Conservation (phyloP, 1,140 invertebrate species). For the Drosophila repleta region DNA sequence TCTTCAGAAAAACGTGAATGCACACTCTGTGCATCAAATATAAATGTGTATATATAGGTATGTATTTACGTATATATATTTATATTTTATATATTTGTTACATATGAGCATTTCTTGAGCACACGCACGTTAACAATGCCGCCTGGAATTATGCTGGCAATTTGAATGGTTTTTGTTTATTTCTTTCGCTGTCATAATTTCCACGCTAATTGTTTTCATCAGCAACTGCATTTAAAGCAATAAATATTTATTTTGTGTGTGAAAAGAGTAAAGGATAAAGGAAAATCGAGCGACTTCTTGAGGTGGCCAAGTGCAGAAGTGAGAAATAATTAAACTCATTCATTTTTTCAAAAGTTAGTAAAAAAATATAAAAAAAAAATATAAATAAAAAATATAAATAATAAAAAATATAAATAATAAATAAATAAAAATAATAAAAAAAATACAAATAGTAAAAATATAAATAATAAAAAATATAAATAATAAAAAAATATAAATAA, state of each 20-base stretch:
- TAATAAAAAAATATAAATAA: too few species aligned
- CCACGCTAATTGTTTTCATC: slow-evolving; percentile 65
- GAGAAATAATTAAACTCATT: background rate
- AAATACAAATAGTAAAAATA: too few species aligned
- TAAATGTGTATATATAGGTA: slow-evolving; percentile 9
- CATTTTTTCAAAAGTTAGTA: background rate
- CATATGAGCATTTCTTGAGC: background rate
- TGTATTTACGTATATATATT: slow-evolving; percentile 32
- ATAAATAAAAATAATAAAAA: too few species aligned
- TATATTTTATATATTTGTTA: background rate
- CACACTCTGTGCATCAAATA: background rate
- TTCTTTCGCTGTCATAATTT: slow-evolving; percentile 48
- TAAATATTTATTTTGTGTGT: slow-evolving; percentile 49
- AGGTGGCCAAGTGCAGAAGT: background rate
- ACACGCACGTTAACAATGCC: slow-evolving; percentile 57
- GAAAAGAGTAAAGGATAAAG: background rate
- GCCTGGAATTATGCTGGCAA: slow-evolving; percentile 39
- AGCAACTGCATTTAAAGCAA: slow-evolving; percentile 32
- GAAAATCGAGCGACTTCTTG: background rate
- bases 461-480: background rate
- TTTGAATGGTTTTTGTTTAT: slow-evolving; percentile 29
- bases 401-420: too few species aligned
- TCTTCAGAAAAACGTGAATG: background rate
- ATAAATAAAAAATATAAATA: too few species aligned
- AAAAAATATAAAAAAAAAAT: too few species aligned